Evolutionary conservation across 53 echinoderm and acorn worm species (phyloP).

Genomic region (Antedon mediterranea): DNA sequence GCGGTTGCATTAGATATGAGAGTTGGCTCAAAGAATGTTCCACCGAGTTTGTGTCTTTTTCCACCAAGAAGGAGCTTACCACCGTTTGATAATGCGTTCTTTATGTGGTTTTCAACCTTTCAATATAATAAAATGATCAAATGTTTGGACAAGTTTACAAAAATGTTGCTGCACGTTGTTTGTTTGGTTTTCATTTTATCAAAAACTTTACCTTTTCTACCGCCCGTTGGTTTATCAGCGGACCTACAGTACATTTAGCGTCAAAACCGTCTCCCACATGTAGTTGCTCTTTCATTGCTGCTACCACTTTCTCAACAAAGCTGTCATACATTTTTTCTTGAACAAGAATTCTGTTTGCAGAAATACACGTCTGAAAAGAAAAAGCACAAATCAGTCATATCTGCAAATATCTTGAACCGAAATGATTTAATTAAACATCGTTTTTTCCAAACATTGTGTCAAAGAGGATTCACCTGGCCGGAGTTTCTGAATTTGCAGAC

Average conservation of each 20-base stretch:
- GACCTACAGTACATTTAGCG: conserved; percentile 30
- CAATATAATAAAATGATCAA: too few species aligned
- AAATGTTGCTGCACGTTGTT: too few species aligned
- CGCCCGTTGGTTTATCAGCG: conserved; percentile 43
- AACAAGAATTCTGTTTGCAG: conserved; percentile 42
- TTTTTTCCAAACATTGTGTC: too few species aligned
- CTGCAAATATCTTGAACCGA: too few species aligned
- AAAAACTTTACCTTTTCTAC: conserved; percentile 33
- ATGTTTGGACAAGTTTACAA: too few species aligned
- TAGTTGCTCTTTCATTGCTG: conserved; percentile 11
- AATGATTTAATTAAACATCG: too few species aligned
- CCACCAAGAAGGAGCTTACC: conserved; percentile 25
- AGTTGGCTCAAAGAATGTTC: conserved; percentile 32
- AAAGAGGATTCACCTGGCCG: conserved; percentile 57
- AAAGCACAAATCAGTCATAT: too few species aligned
- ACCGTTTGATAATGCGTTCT: conserved; percentile 20
- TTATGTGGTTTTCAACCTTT: not conserved
- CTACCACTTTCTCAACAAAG: conserved; percentile 35
- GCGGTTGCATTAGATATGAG: conserved; percentile 20
- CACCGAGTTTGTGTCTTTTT: conserved; percentile 20
- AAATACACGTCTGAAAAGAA: conserved; percentile 36
- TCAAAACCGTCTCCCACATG: conserved; percentile 42
- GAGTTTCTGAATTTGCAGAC: conserved; percentile 19
- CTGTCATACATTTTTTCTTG: conserved; percentile 47
- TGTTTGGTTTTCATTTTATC: too few species aligned